phyloP scores from a whole-genome alignment of 2,888 invertebrate species.

The Mythimna ferrago region DNA sequence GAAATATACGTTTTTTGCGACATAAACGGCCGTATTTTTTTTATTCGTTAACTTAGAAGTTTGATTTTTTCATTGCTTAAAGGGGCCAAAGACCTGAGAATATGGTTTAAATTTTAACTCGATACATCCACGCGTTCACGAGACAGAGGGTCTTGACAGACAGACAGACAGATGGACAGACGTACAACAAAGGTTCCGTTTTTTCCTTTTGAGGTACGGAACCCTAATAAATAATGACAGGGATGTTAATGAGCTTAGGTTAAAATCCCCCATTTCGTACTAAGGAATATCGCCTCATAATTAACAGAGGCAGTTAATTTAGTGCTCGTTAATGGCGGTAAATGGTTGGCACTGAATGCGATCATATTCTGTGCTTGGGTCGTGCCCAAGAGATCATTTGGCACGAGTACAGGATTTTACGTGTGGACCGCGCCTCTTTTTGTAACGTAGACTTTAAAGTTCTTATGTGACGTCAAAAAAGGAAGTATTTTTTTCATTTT shows the following conservation, averaged over 20 bases:
- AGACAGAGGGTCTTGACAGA: too few species aligned
- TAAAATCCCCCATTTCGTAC: background rate
- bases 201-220: background rate
- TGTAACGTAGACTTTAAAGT: background rate
- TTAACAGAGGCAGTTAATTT: conserved; percentile 18
- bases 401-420: conserved; percentile 13
- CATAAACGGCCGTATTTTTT: too few species aligned
- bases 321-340: conserved; percentile 14
- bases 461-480: background rate
- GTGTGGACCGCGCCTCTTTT: background rate
- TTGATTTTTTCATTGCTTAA: too few species aligned
- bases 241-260: background rate
- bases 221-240: background rate
- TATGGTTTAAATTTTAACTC: too few species aligned
- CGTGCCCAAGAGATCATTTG: conserved; percentile 26
- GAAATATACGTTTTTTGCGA: too few species aligned
- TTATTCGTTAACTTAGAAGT: too few species aligned
- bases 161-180: too few species aligned
- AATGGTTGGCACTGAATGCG: conserved; percentile 38
- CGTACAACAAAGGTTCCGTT: too few species aligned
- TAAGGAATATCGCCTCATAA: background rate
- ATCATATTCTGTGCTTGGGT: conserved; percentile 30
- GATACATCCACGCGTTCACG: too few species aligned
- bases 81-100: too few species aligned
- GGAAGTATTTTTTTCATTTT: background rate